Percentiles rank a stretch among this genome's conserved stretches.
Evolutionary conservation across 2,797 vertebrate genomes (phyloP).

Genomic region (Oceanodroma leucorhoa): DNA sequence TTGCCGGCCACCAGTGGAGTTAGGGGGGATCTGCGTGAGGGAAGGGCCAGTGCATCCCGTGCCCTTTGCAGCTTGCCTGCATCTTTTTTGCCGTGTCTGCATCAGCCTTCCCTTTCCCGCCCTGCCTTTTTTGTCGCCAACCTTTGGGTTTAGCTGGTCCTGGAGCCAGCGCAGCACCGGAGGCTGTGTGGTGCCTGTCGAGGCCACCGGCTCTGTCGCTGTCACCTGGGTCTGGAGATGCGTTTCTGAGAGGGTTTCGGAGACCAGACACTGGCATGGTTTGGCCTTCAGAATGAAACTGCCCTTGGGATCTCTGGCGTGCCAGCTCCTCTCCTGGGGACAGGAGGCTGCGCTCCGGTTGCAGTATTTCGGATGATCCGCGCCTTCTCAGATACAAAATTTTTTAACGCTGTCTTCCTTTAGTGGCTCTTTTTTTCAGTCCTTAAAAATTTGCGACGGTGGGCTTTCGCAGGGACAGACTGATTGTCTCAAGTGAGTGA

Average conservation of each 20-base stretch:
- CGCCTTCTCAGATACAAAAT: not conserved
- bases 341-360: rapidly evolving
- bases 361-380: rapidly evolving
- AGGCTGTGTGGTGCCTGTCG: rapidly evolving
- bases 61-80: not conserved
- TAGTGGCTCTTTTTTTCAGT: not conserved
- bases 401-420: not conserved
- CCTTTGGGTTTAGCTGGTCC: not conserved
- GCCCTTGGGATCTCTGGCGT: not conserved
- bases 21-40: not conserved
- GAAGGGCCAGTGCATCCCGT: not conserved
- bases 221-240: rapidly evolving
- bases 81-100: not conserved
- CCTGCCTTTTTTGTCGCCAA: not conserved
- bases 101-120: not conserved
- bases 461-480: not conserved
- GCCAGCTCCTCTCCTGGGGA: not conserved
- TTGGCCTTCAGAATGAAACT: not conserved
- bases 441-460: not conserved
- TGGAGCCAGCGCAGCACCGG: not conserved
- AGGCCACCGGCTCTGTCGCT: not conserved
- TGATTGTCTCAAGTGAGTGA: not conserved
- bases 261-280: rapidly evolving
- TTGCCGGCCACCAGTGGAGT: not conserved
- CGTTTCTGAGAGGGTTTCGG: not conserved